phyloP scores from a whole-genome alignment of 2,888 invertebrate species.

The Rosalia funebris region DNA sequence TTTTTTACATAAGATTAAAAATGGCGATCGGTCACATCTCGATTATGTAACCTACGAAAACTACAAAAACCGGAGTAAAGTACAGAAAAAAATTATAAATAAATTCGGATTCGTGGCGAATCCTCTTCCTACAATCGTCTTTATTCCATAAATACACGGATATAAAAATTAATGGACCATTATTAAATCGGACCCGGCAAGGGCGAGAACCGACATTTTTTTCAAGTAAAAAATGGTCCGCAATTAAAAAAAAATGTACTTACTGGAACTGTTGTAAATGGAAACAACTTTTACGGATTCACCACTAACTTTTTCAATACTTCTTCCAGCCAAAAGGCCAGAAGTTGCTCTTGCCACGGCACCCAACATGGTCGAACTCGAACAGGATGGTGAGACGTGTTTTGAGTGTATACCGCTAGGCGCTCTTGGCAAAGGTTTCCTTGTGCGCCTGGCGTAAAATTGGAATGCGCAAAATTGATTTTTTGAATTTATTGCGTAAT shows the following conservation, averaged over 20 bases:
- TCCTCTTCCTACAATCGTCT: too few relatives aligned
- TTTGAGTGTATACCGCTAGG: slow-evolving; percentile 33
- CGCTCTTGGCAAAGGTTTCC: not conserved
- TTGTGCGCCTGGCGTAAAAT: slow-evolving; percentile 18
- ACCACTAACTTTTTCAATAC: slow-evolving; percentile 69
- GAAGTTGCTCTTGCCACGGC: slow-evolving; percentile 71
- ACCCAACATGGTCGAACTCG: slow-evolving; percentile 68
- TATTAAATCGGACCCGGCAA: slow-evolving; percentile 16
- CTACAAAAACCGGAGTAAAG: too few relatives aligned
- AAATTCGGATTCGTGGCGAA: too few relatives aligned
- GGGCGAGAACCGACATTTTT: not conserved
- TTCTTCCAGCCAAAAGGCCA: slow-evolving; percentile 71
- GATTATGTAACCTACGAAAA: slow-evolving; percentile 46
- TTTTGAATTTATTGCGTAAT: slow-evolving; percentile 14
- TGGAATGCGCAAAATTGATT: slow-evolving; percentile 13
- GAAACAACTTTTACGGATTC: slow-evolving; percentile 70
- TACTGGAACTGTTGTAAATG: slow-evolving; percentile 60
- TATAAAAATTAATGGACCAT: too few relatives aligned
- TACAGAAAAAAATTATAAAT: slow-evolving; percentile 7
- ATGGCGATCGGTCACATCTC: slow-evolving; percentile 43
- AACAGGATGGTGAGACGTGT: slow-evolving; percentile 23
- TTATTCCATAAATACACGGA: too few relatives aligned
- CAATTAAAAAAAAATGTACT: slow-evolving; percentile 49
- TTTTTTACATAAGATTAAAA: slow-evolving; percentile 48
- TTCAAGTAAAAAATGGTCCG: not conserved